Conservation (phyloP, 2,797 vertebrate species). For the Mormyrops boulengeri region DNA sequence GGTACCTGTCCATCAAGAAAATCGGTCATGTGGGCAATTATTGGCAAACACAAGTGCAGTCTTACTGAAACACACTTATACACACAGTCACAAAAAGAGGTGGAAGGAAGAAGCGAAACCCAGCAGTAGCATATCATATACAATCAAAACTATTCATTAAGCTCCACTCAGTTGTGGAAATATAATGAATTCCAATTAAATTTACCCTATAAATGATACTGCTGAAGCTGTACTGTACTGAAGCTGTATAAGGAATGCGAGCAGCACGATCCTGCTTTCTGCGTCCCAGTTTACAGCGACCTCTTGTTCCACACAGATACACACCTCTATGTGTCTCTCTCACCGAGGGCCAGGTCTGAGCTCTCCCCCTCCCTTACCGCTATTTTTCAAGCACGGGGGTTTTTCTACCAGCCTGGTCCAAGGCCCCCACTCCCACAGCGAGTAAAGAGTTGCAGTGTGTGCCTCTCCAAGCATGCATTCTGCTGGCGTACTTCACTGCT, state of each 20-base stretch:
- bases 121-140: too few relatives aligned
- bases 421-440: neutral
- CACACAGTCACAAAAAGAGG: neutral
- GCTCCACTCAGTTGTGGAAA: neutral
- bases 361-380: neutral
- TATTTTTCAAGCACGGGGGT: neutral
- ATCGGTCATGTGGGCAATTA: neutral
- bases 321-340: neutral
- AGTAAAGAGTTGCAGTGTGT: neutral
- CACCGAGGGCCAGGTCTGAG: neutral
- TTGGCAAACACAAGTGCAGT: neutral
- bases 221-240: neutral
- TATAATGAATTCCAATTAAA: neutral
- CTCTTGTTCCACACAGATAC: neutral
- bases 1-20: constrained; percentile 70
- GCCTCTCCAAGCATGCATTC: neutral
- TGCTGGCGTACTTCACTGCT: neutral
- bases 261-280: neutral
- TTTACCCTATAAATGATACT: neutral
- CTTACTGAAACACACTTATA: neutral
- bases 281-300: neutral
- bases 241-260: neutral
- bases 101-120: neutral
- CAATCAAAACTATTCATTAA: neutral
- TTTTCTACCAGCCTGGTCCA: neutral